Evolutionary conservation across 2,113 vertebrate genomes (phyloP).

Genomic region (Tragelaphus scriptus): DNA sequence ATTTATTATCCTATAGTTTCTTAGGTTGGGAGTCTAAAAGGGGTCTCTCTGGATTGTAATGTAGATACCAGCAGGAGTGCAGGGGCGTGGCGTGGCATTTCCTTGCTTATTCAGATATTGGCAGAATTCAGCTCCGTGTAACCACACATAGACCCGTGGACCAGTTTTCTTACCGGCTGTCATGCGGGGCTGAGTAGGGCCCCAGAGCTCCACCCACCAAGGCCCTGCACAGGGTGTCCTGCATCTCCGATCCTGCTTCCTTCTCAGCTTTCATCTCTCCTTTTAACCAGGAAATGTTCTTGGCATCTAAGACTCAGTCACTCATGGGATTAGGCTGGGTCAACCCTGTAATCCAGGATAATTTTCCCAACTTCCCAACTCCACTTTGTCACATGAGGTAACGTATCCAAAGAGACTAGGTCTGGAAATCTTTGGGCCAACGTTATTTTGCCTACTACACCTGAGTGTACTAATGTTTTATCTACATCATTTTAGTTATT

Average conservation of each 20-base stretch:
- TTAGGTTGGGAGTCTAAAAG: background rate
- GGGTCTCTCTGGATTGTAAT: background rate
- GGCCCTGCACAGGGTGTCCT: background rate
- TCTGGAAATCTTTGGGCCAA: background rate
- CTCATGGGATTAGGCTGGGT: background rate
- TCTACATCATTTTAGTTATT: background rate
- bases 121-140: background rate
- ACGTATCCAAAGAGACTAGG: background rate
- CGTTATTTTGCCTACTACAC: background rate
- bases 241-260: background rate
- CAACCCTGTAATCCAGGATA: background rate
- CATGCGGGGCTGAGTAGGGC: background rate
- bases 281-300: background rate
- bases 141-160: background rate
- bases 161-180: background rate
- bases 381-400: background rate
- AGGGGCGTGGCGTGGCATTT: background rate
- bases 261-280: background rate
- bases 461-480: background rate
- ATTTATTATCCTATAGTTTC: background rate
- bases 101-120: background rate
- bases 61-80: background rate
- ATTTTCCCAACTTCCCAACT: background rate
- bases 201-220: no score
- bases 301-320: background rate